These are phyloP conservation scores for Hapalemur alaotrensis DNA, from an alignment of 2,797 vertebrate genomes.

Conservation along the genomic window DNA sequence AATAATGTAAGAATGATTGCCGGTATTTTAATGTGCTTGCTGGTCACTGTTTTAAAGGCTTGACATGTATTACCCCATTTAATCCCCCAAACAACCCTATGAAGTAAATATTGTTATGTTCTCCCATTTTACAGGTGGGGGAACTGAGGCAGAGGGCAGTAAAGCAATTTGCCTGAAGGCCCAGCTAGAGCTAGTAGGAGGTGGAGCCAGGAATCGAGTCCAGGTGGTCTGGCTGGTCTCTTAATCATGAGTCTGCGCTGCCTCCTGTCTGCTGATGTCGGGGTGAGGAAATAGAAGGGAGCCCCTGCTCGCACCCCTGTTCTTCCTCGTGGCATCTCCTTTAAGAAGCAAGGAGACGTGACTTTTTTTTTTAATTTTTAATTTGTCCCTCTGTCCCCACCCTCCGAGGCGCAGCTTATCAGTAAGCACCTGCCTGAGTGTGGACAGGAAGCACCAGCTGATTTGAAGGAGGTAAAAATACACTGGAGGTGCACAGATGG, in stretches of 20 bases:
- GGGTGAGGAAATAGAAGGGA: not conserved
- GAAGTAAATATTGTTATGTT: not conserved
- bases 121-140: not conserved
- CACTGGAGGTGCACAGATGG: rapidly evolving
- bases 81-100: not conserved
- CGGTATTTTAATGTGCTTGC: not conserved
- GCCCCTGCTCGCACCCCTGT: rapidly evolving
- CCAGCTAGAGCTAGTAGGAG: not conserved
- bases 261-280: rapidly evolving
- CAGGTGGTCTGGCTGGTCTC: not conserved
- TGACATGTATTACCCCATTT: not conserved
- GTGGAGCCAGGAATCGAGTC: not conserved
- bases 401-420: not conserved
- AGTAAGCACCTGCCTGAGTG: not conserved
- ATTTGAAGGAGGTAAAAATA: not conserved
- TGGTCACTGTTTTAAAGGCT: not conserved
- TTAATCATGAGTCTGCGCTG: not conserved
- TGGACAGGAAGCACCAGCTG: not conserved
- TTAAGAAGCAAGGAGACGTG: not conserved
- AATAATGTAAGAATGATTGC: too few species aligned
- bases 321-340: not conserved
- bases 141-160: not conserved
- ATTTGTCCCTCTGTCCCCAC: too few species aligned
- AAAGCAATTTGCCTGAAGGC: not conserved
- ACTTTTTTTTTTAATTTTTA: too few species aligned